These are phyloP conservation scores for Escarpia spicata DNA, from an alignment of 2,888 invertebrate species.

Conservation along the genomic window DNA sequence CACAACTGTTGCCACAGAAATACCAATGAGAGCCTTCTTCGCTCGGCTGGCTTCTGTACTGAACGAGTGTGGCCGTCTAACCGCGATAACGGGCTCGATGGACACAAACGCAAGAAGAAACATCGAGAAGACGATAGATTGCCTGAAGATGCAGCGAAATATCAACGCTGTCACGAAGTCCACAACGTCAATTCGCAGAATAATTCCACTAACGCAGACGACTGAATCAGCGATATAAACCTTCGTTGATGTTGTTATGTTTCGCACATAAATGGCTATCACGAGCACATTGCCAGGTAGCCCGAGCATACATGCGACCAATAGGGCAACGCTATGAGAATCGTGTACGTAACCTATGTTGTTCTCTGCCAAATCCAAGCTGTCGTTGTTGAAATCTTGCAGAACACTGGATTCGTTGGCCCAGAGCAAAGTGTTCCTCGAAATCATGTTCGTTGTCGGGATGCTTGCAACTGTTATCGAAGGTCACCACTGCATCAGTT, in stretches of 20 bases:
- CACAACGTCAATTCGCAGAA: not conserved
- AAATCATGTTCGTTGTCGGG: not conserved
- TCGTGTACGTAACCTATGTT: not conserved
- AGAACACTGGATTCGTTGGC: not conserved
- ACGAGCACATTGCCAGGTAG: not conserved
- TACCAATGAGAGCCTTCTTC: not conserved
- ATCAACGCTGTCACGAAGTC: not conserved
- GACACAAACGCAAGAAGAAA: not conserved
- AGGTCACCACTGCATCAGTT: not conserved
- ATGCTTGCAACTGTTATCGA: not conserved
- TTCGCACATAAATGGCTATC: not conserved
- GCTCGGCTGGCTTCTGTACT: not conserved
- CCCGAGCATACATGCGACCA: not conserved
- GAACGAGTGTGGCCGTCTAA: not conserved
- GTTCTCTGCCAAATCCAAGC: not conserved
- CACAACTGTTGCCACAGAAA: not conserved
- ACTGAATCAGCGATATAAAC: not conserved
- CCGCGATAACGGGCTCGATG: not conserved
- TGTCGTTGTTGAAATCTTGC: not conserved
- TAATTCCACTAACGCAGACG: not conserved
- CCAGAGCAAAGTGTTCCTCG: not conserved
- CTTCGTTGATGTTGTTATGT: not conserved
- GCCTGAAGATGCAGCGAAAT: not conserved
- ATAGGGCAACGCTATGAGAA: not conserved
- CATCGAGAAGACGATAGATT: not conserved